Base-by-base conservation (phyloP, 2,797 vertebrate genomes). In the Propithecus perrieri region DNA sequence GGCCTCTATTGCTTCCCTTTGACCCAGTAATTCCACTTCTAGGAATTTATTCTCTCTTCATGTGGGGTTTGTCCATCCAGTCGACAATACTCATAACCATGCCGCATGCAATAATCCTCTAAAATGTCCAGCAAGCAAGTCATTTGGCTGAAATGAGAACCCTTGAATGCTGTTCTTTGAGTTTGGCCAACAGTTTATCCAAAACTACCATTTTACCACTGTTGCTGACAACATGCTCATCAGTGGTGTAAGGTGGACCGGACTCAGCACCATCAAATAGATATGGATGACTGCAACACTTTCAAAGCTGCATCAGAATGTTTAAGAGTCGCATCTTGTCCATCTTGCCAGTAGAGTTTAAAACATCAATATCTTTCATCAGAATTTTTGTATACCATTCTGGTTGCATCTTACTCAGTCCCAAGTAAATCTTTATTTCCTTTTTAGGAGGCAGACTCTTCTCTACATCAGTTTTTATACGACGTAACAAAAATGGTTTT, bases 81-180 rank as follows among this genome's bases (percentile, higher is more conserved):
- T 0, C 99, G 98, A 96, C 99, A 99, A 97, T 99, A 99, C 75
- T 99, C 99, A 81, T 99, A 99, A 2, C 99, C 98, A 96, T 99
- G 98, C 99, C 99, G 99, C 99, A 99, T 99, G 95, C 99, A 99
- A 91, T 99, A 99, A 95, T 99, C 99, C 74, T 99, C 99, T 98
- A 99, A 91, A 97, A 99, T 99, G 97, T 99, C 99, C 96, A 99
- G 95, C 85, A 99, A 97, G 15, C 99, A 98, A 89, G 99, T 99
- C 99, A 99, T 99, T 96, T 99, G 99, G 93, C 99, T 99, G 78
- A 99, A 87, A 99, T 98, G 1, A 99, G 98, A 85, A 99, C 99
- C 91, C 99, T 98, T 76, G 99, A 99, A 97, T 98, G 99, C 94
- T 99, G 99, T 97, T 99, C 99, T 98, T 98, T 98, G 75, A 99